Base-by-base conservation (phyloP, 2,113 vertebrate species). In the Albula glossodonta region DNA sequence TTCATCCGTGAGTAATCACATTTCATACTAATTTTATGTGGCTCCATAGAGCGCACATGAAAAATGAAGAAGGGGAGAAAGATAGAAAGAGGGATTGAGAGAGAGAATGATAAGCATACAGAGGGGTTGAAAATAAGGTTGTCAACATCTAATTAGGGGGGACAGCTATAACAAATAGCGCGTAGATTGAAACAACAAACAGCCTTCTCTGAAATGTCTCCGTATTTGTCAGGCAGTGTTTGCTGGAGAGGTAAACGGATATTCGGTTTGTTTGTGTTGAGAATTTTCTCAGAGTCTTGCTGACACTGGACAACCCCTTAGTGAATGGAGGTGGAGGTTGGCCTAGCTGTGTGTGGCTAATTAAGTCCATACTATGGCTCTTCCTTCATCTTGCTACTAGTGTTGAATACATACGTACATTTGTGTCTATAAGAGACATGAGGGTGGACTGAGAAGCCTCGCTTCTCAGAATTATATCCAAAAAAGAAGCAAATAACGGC, bases 191-290 rank as follows among this genome's bases (percentile, higher is more conserved):
- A 80, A 80, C 48, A 80, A 80, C 79, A 80, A 80, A 80, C 49
- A 80, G 4, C 22, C 79, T 1, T 19, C 60, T 82, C 41, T 5
- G 17, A 56, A 70, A 83, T 19, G 66, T 87, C 74, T 52, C 17
- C 81, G 51, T 10, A 66, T 57, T 49, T 87, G 81, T 48, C n/a
- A 78, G 78, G 78, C 83, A 41, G 17, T 83, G 79, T 78, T 78
- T 80, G 74, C 49, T 15, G 48, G 74, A n/a, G 56, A 78, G 77
- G 81, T 83, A 87, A 87, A 56, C 6, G 2, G 81, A 87, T 83
- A 74, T 41, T 83, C 49, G 49, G 86, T 83, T 87, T 87, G 86
- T 87, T 87, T 87, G 63, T 77, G 81, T 63, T 70, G 80, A 74
- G 52, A 86, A 82, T 83, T 74, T 82, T 78, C 70, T 51, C 66